Evolutionary conservation across 2,113 vertebrate genomes (phyloP), one percentile per base, ranked within the genome.

Genomic region (Austrofundulus limnaeus): DNA sequence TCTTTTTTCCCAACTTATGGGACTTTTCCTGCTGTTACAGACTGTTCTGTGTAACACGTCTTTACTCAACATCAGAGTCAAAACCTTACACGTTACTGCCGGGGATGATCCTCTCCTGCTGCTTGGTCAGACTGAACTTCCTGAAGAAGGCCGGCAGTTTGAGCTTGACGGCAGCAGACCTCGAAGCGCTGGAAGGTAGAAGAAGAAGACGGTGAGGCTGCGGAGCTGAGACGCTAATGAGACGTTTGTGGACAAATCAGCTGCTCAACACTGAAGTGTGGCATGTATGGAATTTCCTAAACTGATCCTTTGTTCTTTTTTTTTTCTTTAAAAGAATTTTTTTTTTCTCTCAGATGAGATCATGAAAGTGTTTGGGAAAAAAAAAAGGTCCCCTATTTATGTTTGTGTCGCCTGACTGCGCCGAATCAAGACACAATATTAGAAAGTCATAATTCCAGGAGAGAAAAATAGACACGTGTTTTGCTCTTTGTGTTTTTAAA

Each of bases 71-170:
- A n/a, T n/a, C 17, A 25, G 25, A 61, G 28, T 31, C 28, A 10
- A 28, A 17, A 6, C 85, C 91, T 80, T 71, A 93, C 92, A 92
- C 85, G 12, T 86, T 92, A 34, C 77, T 85, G 39, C 71, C 67
- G 1, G 90, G 85, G 6, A 91, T 47, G 12, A 90, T 88, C 19
- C 61, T 87, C 56, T 91, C 88, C 4, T 80, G 78, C 17, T 78
- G 72, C 66, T 80, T 90, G 0, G 16, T 65, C 48, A 88, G 25
- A 15, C 66, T 78, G 37, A 92, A 84, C 78, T 41, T 90, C 55
- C 34, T 88, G 68, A 93, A 63, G 76, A 93, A 88, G 0, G 81
- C 68, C 0, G 88, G 90, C 37, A 92, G 66, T 60, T 69, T 85
- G 50, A 92, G 61, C 50, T 78, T 91, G 0, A 81, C 65, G 53